Base-by-base conservation (phyloP, 2,888 invertebrate genomes). In the Harpalus rufipes region DNA sequence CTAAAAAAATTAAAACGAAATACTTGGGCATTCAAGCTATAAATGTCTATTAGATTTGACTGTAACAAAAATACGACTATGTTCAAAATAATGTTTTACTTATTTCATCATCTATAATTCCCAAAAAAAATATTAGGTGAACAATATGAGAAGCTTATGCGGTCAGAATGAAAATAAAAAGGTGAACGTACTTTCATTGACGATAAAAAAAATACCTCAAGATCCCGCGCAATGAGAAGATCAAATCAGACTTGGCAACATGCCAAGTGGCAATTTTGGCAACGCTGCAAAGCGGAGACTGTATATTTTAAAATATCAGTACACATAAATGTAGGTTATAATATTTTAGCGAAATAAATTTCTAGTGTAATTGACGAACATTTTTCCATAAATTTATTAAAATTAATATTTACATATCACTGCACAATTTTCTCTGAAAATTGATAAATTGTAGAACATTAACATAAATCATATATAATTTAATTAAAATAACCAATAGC, bases 111-210 rank as follows among this genome's bases (percentile, higher is more conserved):
- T 5, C 32, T 32, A 32, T 5, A 32, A 5, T 51, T 51, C 4
- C 44, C 44, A 51, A 25, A 63, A n/a, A n/a, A 68, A 68, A 68
- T 14, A 14, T 68, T 32, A 2, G 25, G 39, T n/a, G 39, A 68
- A 39, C 39, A 14, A 32, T 68, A 25, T 63, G 25, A 63, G 32
- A 63, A 25, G 21, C 63, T 25, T 8, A 6, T 63, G 63, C 12
- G 68, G n/a, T 1, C 39, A n/a, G 14, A 32, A 44, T 41, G 7
- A 74, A 74, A 44, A 74, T 74, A 74, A 74, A 74, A 74, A 74
- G 72, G 72, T 74, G 72, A 74, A 74, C 18, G 72, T 74, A 74
- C 72, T 44, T 39, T 68, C 68, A 68, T 68, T 68, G 68, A 44
- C 72, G 18, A 74, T 41, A 74, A 74, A 74, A 21, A 21, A 74